Conservation (phyloP, 2,797 vertebrate genomes). For the Salarias fasciatus region DNA sequence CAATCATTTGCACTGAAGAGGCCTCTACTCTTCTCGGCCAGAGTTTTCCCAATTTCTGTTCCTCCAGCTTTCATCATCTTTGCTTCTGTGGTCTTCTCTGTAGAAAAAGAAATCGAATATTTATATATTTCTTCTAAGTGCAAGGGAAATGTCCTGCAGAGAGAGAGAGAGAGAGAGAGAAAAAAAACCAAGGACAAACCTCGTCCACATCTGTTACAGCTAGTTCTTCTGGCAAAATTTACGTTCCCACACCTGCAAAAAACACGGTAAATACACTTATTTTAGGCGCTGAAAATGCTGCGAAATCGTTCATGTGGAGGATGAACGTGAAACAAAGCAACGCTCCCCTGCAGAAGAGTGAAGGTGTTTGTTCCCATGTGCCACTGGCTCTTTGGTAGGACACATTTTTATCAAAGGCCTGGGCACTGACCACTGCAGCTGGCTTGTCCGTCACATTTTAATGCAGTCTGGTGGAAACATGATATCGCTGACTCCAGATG, state of each 20-base stretch:
- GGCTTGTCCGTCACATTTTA: constrained; percentile 11
- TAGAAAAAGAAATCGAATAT: constrained; percentile 13
- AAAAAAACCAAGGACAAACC: constrained; percentile 84
- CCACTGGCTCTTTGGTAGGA: not conserved
- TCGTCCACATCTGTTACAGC: constrained; percentile 95
- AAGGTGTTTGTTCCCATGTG: constrained; percentile 5
- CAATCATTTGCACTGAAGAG: constrained; percentile 99
- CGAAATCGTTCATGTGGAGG: no score
- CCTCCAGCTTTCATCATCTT: constrained; percentile 99
- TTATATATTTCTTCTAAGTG: not conserved
- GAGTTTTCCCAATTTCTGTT: constrained; percentile 97
- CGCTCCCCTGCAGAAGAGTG: not conserved
- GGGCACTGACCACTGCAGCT: constrained; percentile 19
- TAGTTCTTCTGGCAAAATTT: constrained; percentile 97
- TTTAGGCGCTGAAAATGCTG: no score
- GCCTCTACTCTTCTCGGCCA: constrained; percentile 96
- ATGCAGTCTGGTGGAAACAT: constrained; percentile 19
- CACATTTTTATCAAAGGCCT: constrained; percentile 7
- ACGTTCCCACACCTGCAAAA: constrained; percentile 94
- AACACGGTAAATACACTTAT: not conserved
- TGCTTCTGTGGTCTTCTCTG: constrained; percentile 96
- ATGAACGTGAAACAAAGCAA: not conserved
- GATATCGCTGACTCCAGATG: constrained; percentile 16
- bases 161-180: no score
- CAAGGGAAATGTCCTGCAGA: not conserved